Base-by-base conservation (phyloP, 2,113 vertebrate genomes). In the Chascanopsetta lugubris region DNA sequence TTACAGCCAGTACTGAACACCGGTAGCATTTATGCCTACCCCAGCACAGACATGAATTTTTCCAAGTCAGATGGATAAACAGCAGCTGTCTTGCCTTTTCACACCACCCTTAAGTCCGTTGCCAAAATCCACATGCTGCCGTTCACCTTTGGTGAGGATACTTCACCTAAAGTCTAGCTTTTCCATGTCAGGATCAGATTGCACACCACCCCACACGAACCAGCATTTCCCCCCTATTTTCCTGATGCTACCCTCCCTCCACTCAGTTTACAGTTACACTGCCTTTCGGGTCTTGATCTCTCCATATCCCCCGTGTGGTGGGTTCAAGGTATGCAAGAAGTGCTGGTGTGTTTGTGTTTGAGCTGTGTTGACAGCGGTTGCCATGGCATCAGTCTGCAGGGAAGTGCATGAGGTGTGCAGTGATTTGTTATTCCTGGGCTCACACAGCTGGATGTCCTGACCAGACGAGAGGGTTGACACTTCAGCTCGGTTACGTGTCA, bases 61-160 rank as follows among this genome's bases (percentile, higher is more conserved):
- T 38, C 12, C 15, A 40, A 40, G 38, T 40, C 38, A n/a, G 38
- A 42, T 40, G 75, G 81, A 60, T 58, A 90, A 94, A 91, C 86
- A 91, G 87, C 88, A 93, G 92, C 91, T 93, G 91, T 72, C n/a
- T 56, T 62, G 62, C 24, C 63, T 71, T 69, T 77, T 72, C 45
- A 69, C 20, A 50, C 72, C 30, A 47, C 46, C 34, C 43, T 54
- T 27, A 55, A 25, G 26, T 42, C 22, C 32, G 25, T 32, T 13
- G 10, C 24, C 26, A 24, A 18, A 27, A 69, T 48, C 48, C 17
- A 20, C 18, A 51, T 54, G 48, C 26, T 69, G 27, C 48, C 73
- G 72, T 55, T 82, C 72, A 82, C 80, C 65, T 77, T 80, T 77
- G 53, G 45, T 61, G 72, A 73, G 43, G 62, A 72, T 79, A 77